phyloP scores from a whole-genome alignment of 2,797 vertebrate genomes.

The Coendou prehensilis region DNA sequence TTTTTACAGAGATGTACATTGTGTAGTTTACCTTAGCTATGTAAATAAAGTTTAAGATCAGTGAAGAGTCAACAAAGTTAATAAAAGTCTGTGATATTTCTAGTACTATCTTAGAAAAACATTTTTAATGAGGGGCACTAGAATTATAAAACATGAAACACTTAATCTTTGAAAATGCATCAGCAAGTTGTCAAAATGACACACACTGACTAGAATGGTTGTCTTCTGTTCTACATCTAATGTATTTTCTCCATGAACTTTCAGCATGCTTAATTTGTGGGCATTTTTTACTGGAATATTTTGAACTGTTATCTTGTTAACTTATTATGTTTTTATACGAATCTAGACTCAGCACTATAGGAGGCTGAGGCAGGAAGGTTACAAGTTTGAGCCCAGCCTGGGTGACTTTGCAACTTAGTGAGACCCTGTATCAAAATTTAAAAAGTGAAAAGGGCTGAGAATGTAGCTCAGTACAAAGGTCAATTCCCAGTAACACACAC shows the following conservation, averaged over 20 bases:
- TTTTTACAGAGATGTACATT: not conserved
- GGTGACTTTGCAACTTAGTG: not conserved
- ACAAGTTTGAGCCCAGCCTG: not conserved
- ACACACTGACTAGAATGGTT: not conserved
- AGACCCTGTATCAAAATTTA: not conserved
- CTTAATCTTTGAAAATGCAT: conserved; percentile 4
- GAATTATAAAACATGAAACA: conserved; percentile 40
- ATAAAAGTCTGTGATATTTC: conserved; percentile 28
- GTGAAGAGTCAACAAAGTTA: conserved; percentile 44
- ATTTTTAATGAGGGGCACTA: not conserved
- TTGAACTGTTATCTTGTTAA: not conserved
- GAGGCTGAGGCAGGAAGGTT: not conserved
- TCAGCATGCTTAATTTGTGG: conserved; percentile 5
- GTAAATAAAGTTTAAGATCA: not conserved
- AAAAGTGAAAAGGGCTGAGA: not conserved
- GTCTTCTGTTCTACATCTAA: not conserved
- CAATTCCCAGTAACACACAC: not conserved
- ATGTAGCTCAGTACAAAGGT: not conserved
- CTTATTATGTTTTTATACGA: not conserved
- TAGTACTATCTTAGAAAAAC: conserved; percentile 19
- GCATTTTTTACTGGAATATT: conserved; percentile 23
- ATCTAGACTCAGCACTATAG: not conserved
- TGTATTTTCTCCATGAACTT: conserved; percentile 6
- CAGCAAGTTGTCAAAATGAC: conserved; percentile 42
- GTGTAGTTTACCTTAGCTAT: not conserved